Percentiles rank a stretch among this genome's conserved stretches.
These are phyloP conservation scores for Arrhopalites spinosus DNA, from an alignment of 2,888 invertebrate species.

Conservation along the genomic window DNA sequence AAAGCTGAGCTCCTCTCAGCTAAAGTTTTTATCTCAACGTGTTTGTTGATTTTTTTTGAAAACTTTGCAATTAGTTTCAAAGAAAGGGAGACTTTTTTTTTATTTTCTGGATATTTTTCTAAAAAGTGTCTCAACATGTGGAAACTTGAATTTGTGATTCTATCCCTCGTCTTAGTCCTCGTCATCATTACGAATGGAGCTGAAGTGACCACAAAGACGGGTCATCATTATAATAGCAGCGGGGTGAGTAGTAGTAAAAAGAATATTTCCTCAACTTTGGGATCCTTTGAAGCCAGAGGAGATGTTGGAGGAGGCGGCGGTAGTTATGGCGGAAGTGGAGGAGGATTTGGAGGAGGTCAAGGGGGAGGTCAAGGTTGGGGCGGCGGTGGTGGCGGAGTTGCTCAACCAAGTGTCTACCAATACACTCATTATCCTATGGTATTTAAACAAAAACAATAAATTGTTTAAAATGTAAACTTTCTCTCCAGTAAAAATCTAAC, in stretches of 20 bases:
- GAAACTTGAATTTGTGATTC: slow-evolving; percentile 19
- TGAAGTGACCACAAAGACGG: slow-evolving; percentile 19
- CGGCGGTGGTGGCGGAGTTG: slow-evolving; percentile 29
- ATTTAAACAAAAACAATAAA: not conserved
- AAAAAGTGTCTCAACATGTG: slow-evolving; percentile 7
- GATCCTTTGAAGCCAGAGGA: slow-evolving; percentile 30
- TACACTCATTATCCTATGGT: slow-evolving; percentile 39
- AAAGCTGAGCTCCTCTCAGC: too few species aligned
- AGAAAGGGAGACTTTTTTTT: too few species aligned
- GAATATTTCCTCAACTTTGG: not conserved
- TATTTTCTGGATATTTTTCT: too few species aligned
- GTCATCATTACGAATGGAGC: slow-evolving; percentile 3
- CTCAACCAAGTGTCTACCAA: slow-evolving; percentile 35
- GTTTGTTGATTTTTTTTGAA: too few species aligned
- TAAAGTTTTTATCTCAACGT: too few species aligned
- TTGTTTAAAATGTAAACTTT: not conserved
- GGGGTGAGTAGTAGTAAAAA: slow-evolving; percentile 8
- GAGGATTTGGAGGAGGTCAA: slow-evolving; percentile 26
- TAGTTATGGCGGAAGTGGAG: slow-evolving; percentile 24
- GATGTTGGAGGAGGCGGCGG: slow-evolving; percentile 34
- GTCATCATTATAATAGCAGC: not conserved
- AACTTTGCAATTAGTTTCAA: too few species aligned
- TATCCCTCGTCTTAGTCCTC: not conserved
- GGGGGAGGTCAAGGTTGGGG: slow-evolving; percentile 17
- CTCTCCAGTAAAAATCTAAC: not conserved